These are phyloP conservation scores for Heliconius aoede DNA, from an alignment of 2,888 invertebrate genomes.

Conservation along the genomic window DNA sequence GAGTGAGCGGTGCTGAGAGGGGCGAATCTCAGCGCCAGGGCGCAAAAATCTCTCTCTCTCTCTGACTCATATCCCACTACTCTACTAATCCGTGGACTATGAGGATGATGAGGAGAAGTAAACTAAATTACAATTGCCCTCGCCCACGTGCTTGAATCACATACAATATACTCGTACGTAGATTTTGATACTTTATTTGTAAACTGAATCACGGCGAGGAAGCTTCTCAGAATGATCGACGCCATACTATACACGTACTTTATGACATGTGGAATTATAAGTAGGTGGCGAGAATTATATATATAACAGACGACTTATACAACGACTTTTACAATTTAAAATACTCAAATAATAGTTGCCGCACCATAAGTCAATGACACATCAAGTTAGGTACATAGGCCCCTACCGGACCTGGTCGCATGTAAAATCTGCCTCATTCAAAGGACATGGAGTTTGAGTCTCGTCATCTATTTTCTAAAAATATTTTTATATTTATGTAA, in stretches of 20 bases:
- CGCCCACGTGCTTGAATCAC: constrained; percentile 38
- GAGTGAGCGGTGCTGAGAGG: no score
- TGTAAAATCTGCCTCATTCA: no score
- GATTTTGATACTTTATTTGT: constrained; percentile 33
- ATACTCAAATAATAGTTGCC: neutral
- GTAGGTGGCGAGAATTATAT: neutral
- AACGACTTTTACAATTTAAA: no score
- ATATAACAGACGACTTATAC: neutral
- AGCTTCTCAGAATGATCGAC: constrained; percentile 30
- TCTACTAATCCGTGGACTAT: constrained; percentile 7
- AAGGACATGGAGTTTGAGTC: no score
- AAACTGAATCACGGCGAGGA: constrained; percentile 34
- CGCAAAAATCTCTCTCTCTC: no score
- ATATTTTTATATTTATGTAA: no score
- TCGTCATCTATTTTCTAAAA: no score
- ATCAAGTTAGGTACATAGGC: no score
- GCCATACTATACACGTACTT: constrained; percentile 33
- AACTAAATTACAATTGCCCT: constrained; percentile 30
- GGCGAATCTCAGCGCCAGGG: no score
- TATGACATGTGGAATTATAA: constrained; percentile 26
- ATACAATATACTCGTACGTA: neutral
- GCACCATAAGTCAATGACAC: no score
- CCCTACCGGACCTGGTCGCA: no score
- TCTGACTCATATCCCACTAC: neutral
- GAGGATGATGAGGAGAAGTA: constrained; percentile 25